Evolutionary conservation across 2,888 invertebrate genomes (phyloP), one percentile per base, ranked within the genome.

Genomic region (Tryphoninae sp.): DNA sequence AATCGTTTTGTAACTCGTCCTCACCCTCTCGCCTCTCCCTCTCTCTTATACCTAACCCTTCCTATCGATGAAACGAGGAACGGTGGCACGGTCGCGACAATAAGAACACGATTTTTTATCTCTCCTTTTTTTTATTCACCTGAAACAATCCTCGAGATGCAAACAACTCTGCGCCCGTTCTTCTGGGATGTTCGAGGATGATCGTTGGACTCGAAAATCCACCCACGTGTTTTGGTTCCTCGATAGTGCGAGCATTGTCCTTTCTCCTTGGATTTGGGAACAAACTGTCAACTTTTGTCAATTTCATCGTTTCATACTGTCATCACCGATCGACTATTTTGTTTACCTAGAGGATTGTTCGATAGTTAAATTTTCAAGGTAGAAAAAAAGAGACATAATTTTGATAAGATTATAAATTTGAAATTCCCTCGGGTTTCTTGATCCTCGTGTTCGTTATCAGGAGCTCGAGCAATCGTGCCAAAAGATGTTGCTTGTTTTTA

Each of bases 31-130:
- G 9, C 45, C 2, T 13, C 45, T 19, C 19, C 19, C 19, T 19
- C 19, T 59, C 58, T 62, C 51, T 58, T 53, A 49, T 78, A 19
- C 19, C 19, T 19, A 40, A 78, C 65, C 71, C 79, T 75, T 64
- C 69, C 61, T 55, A 49, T 69, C 64, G 62, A 71, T 62, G 53
- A 19, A 68, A 59, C 51, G 23, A 72, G 13, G 4, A 67, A n/a
- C 33, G 62, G 68, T 64, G 42, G 26, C 74, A 62, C 74, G 26
- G 26, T 69, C 73, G 73, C 51, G 53, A 78, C 73, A 69, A 74
- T 81, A 61, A 77, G 55, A 49, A 78, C 65, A 81, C 78, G 49
- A 69, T 53, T 78, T 74, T 77, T n/a, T 68, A 6, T 55, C n/a
- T 73, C 26, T 9, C 42, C 51, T 67, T 45, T 33, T 73, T 58